Evolutionary conservation across 2,113 vertebrate species (phyloP).

Genomic region (Takifugu flavidus): DNA sequence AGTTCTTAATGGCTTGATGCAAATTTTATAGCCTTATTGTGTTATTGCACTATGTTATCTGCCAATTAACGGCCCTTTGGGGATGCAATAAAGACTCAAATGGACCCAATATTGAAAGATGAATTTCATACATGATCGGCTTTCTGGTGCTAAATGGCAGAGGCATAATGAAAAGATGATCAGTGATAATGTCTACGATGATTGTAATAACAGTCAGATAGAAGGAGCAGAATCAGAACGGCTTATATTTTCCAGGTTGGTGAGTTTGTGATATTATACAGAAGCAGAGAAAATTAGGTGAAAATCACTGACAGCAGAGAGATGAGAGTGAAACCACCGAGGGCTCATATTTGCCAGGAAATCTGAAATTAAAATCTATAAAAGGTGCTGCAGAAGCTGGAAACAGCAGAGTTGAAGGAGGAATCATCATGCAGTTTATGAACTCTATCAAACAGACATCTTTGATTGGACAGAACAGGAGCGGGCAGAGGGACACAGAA

Average conservation of each 20-base stretch:
- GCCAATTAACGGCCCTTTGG: conserved; percentile 12
- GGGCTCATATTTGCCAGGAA: no score
- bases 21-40: conserved; percentile 20
- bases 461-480: conserved; percentile 34
- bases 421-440: conserved; percentile 35
- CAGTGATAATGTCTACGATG: background rate
- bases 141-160: background rate
- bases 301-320: conserved; percentile 13
- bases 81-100: conserved; percentile 4
- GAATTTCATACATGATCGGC: background rate
- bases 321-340: no score
- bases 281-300: conserved; percentile 1
- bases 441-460: background rate
- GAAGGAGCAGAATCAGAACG: background rate
- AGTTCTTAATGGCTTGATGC: conserved; percentile 26
- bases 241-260: background rate
- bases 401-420: background rate
- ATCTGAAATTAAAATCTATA: no score
- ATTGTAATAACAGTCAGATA: background rate
- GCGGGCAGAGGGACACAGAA: conserved; percentile 22
- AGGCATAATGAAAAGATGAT: background rate
- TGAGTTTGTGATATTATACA: background rate
- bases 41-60: conserved; percentile 14
- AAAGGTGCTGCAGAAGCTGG: no score
- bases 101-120: conserved; percentile 1